phyloP scores from a whole-genome alignment of 2,797 vertebrate genomes.

The Myotis planiceps region DNA sequence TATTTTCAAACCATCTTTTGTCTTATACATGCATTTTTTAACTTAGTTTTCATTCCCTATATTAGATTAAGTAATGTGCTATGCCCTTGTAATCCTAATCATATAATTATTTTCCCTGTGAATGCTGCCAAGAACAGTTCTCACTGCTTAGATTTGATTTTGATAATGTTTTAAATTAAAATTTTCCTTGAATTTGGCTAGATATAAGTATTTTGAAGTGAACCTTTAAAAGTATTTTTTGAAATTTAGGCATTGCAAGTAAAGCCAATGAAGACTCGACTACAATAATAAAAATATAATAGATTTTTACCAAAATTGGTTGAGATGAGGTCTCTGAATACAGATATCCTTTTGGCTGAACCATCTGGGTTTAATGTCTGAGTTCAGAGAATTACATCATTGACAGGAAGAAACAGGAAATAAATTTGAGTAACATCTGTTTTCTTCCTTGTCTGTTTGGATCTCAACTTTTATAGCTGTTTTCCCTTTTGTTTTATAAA shows the following conservation, averaged over 20 bases:
- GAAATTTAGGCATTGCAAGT: constrained; percentile 41
- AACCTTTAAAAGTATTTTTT: not conserved
- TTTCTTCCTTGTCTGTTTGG: constrained; percentile 79
- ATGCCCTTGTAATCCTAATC: not conserved
- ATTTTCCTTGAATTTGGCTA: not conserved
- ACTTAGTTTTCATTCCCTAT: not conserved
- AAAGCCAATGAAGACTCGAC: constrained; percentile 2
- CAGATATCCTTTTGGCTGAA: constrained; percentile 36
- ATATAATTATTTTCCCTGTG: not conserved
- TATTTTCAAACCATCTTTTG: not conserved
- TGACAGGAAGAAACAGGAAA: constrained; percentile 81
- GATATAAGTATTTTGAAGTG: not conserved
- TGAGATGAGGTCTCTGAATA: constrained; percentile 45
- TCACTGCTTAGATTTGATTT: constrained; percentile 13
- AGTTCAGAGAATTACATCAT: constrained; percentile 78
- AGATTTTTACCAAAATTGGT: constrained; percentile 24
- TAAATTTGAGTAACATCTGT: constrained; percentile 81
- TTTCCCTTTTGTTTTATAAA: constrained; percentile 78
- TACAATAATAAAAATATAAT: constrained; percentile 3
- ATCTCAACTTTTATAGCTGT: constrained; percentile 78
- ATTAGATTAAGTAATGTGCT: constrained; percentile 32
- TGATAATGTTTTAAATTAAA: constrained; percentile 32
- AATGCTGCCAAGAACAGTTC: not conserved
- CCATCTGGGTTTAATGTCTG: constrained; percentile 77
- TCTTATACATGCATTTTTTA: not conserved